Conservation (phyloP, 2,113 vertebrate species). For the Mixornis gularis region DNA sequence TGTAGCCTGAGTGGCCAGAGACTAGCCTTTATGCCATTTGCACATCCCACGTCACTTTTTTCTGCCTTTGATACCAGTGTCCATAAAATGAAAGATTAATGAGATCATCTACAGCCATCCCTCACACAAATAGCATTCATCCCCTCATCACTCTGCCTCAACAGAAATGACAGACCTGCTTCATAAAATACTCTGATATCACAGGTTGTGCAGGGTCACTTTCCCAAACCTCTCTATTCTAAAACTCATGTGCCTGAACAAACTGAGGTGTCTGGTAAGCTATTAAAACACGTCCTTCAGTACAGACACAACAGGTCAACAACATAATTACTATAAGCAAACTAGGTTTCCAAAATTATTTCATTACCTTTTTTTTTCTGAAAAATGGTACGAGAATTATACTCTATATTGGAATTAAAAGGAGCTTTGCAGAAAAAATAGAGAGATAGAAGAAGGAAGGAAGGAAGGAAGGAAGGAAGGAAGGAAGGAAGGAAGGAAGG, state of each 20-base stretch:
- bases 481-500: too few relatives aligned
- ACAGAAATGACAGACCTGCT: constrained; percentile 5
- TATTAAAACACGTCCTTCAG: constrained; percentile 2
- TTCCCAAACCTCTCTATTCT: neutral
- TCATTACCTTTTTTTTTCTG: neutral
- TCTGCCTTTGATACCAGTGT: constrained; percentile 34
- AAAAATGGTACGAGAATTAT: neutral
- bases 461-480: neutral
- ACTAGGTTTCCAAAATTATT: constrained; percentile 26
- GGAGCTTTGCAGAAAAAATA: neutral
- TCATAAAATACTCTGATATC: constrained; percentile 39
- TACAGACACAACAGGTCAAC: neutral
- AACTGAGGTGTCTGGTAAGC: neutral
- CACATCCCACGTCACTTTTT: neutral
- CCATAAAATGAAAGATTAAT: constrained; percentile 59
- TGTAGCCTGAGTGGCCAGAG: neutral
- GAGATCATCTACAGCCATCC: constrained; percentile 7
- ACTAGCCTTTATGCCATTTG: neutral
- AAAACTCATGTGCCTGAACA: neutral
- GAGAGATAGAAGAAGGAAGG: too few relatives aligned
- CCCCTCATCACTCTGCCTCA: constrained; percentile 4
- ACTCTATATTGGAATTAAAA: neutral
- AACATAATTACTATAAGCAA: constrained; percentile 25
- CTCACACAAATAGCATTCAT: constrained; percentile 16
- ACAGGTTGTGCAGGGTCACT: constrained; percentile 10